These are phyloP conservation scores for Caenorhabditis drosophilae DNA, from an alignment of 2,888 invertebrate species.

Conservation along the genomic window DNA sequence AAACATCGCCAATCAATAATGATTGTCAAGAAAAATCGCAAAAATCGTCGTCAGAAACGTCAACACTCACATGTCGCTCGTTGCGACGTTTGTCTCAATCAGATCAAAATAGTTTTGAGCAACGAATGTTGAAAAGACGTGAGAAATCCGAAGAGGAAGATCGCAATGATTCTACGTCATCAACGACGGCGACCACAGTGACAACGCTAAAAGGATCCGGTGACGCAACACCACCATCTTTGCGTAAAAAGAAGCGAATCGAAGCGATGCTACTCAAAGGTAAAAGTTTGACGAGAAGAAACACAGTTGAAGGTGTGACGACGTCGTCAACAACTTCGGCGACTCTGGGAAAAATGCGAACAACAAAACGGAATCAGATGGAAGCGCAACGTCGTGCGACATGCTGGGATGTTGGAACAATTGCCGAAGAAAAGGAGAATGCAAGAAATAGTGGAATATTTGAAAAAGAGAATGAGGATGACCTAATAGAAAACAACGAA, in stretches of 20 bases:
- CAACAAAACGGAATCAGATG: not conserved
- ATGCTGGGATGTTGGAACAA: constrained; percentile 26
- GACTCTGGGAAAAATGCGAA: not conserved
- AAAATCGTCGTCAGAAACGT: not conserved
- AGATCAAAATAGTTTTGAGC: constrained; percentile 21
- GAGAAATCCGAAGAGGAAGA: not conserved
- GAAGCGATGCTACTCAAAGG: not conserved
- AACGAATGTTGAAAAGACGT: not conserved
- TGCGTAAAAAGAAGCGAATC: constrained; percentile 13
- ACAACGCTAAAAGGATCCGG: not conserved
- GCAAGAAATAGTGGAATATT: constrained; percentile 1
- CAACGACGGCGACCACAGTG: too few species aligned
- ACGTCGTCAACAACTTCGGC: too few species aligned
- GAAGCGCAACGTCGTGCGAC: constrained; percentile 13
- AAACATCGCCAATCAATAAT: not conserved
- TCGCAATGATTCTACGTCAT: too few species aligned
- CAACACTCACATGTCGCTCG: constrained; percentile 16
- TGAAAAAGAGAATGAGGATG: constrained; percentile 8
- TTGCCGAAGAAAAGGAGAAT: constrained; percentile 25
- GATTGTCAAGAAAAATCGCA: not conserved
- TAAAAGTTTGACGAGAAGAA: constrained; percentile 6
- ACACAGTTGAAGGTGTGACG: constrained; percentile 13
- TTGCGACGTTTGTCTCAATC: constrained; percentile 19
- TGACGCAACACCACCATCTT: constrained; percentile 10
- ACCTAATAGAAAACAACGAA: not conserved